phyloP scores from a whole-genome alignment of 2,888 invertebrate genomes.

The Aleiodes testaceus region DNA sequence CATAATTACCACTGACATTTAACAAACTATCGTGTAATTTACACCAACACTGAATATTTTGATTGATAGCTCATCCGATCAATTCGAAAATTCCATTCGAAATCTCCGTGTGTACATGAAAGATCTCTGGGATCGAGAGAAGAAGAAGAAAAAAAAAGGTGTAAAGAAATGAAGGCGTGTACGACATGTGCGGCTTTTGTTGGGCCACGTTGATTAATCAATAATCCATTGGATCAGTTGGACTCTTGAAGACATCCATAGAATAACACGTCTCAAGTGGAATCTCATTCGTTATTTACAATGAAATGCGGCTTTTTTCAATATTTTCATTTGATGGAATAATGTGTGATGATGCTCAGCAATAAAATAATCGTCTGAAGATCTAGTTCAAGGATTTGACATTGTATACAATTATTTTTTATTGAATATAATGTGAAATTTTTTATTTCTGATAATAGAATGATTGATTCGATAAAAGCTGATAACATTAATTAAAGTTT shows the following conservation, averaged over 20 bases:
- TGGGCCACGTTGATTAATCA: conserved; percentile 24
- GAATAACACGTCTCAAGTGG: conserved; percentile 25
- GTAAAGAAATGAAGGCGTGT: conserved; percentile 19
- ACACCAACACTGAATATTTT: conserved; percentile 19
- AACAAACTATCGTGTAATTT: conserved; percentile 41
- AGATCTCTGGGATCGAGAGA: background rate
- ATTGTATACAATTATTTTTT: no score
- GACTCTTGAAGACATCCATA: conserved; percentile 9
- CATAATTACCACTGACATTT: conserved; percentile 42
- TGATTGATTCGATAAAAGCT: no score
- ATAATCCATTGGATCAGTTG: conserved; percentile 25
- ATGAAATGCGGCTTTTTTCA: conserved; percentile 44
- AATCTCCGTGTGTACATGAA: conserved; percentile 7
- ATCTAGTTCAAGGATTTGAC: conserved; percentile 17
- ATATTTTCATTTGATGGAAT: conserved; percentile 37
- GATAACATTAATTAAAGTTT: no score
- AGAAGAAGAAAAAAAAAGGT: background rate
- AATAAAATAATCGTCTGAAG: conserved; percentile 1
- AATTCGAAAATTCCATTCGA: conserved; percentile 14
- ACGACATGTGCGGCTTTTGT: conserved; percentile 6
- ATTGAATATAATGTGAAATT: no score
- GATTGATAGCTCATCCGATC: conserved; percentile 28
- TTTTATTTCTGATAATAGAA: no score
- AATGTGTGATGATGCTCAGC: background rate
- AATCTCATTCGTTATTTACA: conserved; percentile 24